phyloP scores from a whole-genome alignment of 2,113 vertebrate species.

The Phalacrocorax brasilianus region DNA sequence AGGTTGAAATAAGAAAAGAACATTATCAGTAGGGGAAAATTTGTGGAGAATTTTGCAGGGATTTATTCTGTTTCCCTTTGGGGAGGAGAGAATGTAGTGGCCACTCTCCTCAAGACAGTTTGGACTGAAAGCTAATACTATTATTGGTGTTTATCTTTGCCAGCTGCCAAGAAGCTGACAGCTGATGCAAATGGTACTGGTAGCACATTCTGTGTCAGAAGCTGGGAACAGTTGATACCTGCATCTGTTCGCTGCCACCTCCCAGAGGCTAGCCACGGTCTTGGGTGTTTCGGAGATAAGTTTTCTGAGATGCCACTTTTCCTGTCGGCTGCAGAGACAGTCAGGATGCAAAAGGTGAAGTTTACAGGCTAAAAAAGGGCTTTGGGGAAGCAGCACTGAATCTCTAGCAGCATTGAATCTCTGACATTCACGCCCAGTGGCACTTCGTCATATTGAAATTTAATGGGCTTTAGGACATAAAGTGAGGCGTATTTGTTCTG shows the following conservation, averaged over 20 bases:
- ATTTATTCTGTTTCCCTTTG: not conserved
- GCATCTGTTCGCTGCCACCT: not conserved
- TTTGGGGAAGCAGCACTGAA: not conserved
- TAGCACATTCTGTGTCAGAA: not conserved
- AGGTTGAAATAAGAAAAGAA: not conserved
- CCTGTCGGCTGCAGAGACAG: not conserved
- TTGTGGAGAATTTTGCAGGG: not conserved
- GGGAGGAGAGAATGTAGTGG: not conserved
- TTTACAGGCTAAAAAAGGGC: not conserved
- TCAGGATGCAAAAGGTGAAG: not conserved
- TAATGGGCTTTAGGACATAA: constrained; percentile 5
- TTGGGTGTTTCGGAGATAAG: not conserved
- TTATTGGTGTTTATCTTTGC: not conserved
- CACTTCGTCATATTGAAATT: not conserved
- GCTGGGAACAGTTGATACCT: not conserved
- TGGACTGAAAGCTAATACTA: not conserved
- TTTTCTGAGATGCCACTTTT: not conserved
- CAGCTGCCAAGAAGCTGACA: not conserved
- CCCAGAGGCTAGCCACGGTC: not conserved
- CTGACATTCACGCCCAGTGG: not conserved
- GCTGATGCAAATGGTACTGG: not conserved
- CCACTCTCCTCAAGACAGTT: not conserved
- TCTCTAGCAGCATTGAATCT: not conserved
- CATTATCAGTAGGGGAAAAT: not conserved
- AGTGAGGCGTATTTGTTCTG: constrained; percentile 27